Evolutionary conservation across 2,888 invertebrate species (phyloP), one percentile per base, ranked within the genome.

Genomic region (Sylvicola cinctus): DNA sequence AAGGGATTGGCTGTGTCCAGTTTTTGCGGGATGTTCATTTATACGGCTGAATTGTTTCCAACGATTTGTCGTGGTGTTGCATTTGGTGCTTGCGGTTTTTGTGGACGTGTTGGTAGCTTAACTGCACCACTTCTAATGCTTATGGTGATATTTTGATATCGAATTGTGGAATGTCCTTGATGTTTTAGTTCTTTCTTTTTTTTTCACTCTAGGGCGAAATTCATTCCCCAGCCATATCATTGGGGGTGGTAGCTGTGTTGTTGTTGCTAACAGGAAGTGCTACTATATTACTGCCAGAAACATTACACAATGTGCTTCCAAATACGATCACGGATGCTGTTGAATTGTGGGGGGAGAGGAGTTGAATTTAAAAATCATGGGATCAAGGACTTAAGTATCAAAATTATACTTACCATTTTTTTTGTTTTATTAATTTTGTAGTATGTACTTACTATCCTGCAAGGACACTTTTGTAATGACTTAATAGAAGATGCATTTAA

Each of bases 101-200:
- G 58, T 42, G 58, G 60, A 4, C 49, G 62, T 39, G 47, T 62
- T 11, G 65, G 64, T 2, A 60, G 58, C 32, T 50, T 64, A 25
- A 44, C 61, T 14, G 59, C 61, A 14, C 59, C 60, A 10, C 57
- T 60, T 41, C 39, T 54, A 28, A 42, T 55, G 40, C 39, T 47
- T 20, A 37, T 49, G 42, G 55, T 54, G 42, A 14, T 30, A 3
- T 11, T n/a, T 28, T 5, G 17, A 17, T 12, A 14, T 10, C 8
- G 10, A 2, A 23, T 15, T 15, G 6, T 14, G 3, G 10, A 25
- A n/a, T 25, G n/a, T n/a, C n/a, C 20, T 25, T 15, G 11, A 14
- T 3, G 7, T 3, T 33, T 33, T 6, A 12, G 4, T 13, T 28
- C n/a, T 28, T 20, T 20, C 20, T 20, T 4, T 8, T 11, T 30